These are phyloP conservation scores for Alcis repandata DNA, from an alignment of 2,888 invertebrate genomes.

Conservation along the genomic window DNA sequence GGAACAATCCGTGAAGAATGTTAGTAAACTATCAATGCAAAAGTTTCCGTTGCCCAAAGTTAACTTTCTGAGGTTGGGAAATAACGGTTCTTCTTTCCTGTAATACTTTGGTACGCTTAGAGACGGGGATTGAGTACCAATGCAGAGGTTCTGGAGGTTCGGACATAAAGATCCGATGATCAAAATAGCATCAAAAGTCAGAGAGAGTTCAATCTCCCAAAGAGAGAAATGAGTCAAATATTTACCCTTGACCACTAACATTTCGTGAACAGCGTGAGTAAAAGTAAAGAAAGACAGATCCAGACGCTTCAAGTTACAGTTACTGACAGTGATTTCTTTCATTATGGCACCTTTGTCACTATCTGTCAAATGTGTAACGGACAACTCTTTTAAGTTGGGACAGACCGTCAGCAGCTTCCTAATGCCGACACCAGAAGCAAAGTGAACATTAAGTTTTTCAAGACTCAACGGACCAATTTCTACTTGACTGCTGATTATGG, in stretches of 20 bases:
- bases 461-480: conserved; percentile 77
- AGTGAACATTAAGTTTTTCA: conserved; percentile 80
- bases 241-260: conserved; percentile 72
- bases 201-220: conserved; percentile 79
- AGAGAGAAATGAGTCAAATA: conserved; percentile 80
- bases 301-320: conserved; percentile 69
- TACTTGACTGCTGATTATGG: conserved; percentile 70
- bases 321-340: conserved; percentile 73
- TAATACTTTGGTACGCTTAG: conserved; percentile 72
- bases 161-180: conserved; percentile 77
- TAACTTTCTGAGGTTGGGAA: conserved; percentile 69
- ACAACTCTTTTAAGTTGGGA: conserved; percentile 75
- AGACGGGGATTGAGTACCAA: conserved; percentile 77
- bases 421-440: conserved; percentile 78
- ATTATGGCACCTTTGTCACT: conserved; percentile 79
- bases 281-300: conserved; percentile 82
- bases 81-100: conserved; percentile 67
- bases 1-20: conserved; percentile 76
- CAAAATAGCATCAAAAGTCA: conserved; percentile 73
- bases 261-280: conserved; percentile 72
- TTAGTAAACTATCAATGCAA: conserved; percentile 70
- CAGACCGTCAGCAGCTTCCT: conserved; percentile 77
- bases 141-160: conserved; percentile 72
- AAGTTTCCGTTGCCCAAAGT: conserved; percentile 80
- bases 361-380: conserved; percentile 78